Evolutionary conservation across 2,888 invertebrate species (phyloP).

Genomic region (Limnephilus lunatus): DNA sequence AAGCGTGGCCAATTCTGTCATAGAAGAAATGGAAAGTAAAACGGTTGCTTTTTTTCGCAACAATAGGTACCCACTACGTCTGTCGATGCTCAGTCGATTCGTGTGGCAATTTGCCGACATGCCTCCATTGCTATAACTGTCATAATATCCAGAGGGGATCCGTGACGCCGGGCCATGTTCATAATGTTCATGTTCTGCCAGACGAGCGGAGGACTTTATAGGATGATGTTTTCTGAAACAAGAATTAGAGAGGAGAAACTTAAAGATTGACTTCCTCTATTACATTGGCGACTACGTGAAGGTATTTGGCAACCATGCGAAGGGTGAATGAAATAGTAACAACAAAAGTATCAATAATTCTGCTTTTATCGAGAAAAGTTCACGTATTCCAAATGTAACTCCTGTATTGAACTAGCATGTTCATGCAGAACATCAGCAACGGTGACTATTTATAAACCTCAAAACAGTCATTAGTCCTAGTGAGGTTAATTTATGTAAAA

Average conservation of each 20-base stretch:
- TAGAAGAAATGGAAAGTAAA: slow-evolving; percentile 46
- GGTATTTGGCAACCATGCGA: not conserved
- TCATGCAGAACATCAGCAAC: too few species aligned
- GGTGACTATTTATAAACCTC: too few species aligned
- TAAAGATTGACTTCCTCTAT: not conserved
- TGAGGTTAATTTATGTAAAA: too few species aligned
- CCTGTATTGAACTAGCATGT: not conserved
- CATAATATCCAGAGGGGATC: slow-evolving; percentile 30
- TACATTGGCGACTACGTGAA: not conserved
- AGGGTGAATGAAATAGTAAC: not conserved
- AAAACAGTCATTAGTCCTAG: too few species aligned
- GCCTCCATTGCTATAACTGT: not conserved
- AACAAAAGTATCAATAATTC: not conserved
- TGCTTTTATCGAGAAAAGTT: not conserved
- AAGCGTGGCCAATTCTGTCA: slow-evolving; percentile 39
- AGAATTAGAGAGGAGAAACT: not conserved
- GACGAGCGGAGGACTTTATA: not conserved
- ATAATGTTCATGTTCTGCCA: not conserved
- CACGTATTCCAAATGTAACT: too few species aligned
- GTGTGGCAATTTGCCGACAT: slow-evolving; percentile 31
- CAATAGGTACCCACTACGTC: slow-evolving; percentile 9
- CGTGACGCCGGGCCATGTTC: not conserved
- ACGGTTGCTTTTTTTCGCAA: slow-evolving; percentile 36
- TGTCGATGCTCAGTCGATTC: slow-evolving; percentile 20
- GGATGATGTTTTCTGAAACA: not conserved